Base-by-base conservation (phyloP, 2,113 vertebrate genomes). In the Cynoglossus semilaevis region DNA sequence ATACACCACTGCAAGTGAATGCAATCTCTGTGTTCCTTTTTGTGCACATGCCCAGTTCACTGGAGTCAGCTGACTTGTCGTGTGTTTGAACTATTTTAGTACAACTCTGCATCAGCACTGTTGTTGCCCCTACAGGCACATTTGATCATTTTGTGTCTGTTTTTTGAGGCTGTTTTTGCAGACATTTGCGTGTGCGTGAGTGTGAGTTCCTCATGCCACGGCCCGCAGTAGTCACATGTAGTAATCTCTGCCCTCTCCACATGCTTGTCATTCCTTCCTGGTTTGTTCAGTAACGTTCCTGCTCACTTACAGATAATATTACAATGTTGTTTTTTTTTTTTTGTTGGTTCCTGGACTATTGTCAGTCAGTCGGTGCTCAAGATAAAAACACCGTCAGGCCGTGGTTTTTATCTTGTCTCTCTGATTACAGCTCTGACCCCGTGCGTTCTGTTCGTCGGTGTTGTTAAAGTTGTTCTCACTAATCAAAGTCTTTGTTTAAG, bases 181-280 rank as follows among this genome's bases (percentile, higher is more conserved):
- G 22, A 29, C 22, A 29, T 29, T 29, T n/a, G 5, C 42, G 15
- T 9, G 29, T 16, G 37, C 15, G 3, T 9, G 19, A 29, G 45
- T 37, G 22, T 12, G 5, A 8, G 3, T 18, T 70, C 15, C 17
- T 60, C 55, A 42, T 60, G 51, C 52, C 51, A 1, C 38, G 49
- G 14, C 34, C 51, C 65, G 63, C 55, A 12, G 8, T 48, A 15
- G 38, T 81, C 75, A 70, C 47, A 6, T 74, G 78, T 29, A 34
- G 40, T 69, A 42, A 67, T 77, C 70, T 15, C 22, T 65, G 16
- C 49, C n/a, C 58, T 55, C 43, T 50, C 61, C 54, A 50, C 72
- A 68, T 71, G 71, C 58, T 15, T 54, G 70, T 61, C 70, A 70
- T 74, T 70, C 72, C 50, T 68, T 70, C 53, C 61, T 46, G 71